Evolutionary conservation across 2,888 invertebrate genomes (phyloP).

Genomic region (Ligdia adustata): DNA sequence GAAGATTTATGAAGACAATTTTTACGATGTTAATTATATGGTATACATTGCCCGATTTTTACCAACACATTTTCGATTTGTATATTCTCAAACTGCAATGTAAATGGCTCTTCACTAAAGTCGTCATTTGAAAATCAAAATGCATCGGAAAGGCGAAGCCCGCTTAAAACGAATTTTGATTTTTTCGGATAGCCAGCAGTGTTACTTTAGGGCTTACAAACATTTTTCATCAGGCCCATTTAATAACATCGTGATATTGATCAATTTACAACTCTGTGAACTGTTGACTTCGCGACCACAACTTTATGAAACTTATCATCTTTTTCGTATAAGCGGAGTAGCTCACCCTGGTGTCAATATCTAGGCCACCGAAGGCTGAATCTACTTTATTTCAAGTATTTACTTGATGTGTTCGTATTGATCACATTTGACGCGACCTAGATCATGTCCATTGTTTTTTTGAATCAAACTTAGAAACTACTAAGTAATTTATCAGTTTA

Average conservation of each 20-base stretch:
- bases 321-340: too few species aligned
- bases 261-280: constrained; percentile 50
- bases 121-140: constrained; percentile 55
- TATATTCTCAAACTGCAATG: constrained; percentile 52
- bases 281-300: too few species aligned
- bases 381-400: too few species aligned
- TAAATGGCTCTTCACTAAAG: constrained; percentile 44
- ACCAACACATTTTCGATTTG: constrained; percentile 6
- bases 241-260: constrained; percentile 50
- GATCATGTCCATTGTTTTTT: too few species aligned
- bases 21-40: constrained; percentile 26
- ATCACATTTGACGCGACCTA: too few species aligned
- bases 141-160: constrained; percentile 56
- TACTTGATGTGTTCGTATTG: too few species aligned
- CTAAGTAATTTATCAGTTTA: too few species aligned
- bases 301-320: too few species aligned
- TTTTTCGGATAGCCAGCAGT: constrained; percentile 62
- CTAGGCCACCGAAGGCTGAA: too few species aligned
- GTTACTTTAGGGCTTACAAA: constrained; percentile 54
- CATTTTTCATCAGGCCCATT: constrained; percentile 44
- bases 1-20: constrained; percentile 62
- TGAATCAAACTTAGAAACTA: too few species aligned
- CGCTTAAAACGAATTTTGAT: constrained; percentile 59
- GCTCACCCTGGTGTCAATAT: too few species aligned
- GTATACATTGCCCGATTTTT: constrained; percentile 48